Conservation (phyloP, 2,888 invertebrate species). For the Pyrrhosoma nymphula region DNA sequence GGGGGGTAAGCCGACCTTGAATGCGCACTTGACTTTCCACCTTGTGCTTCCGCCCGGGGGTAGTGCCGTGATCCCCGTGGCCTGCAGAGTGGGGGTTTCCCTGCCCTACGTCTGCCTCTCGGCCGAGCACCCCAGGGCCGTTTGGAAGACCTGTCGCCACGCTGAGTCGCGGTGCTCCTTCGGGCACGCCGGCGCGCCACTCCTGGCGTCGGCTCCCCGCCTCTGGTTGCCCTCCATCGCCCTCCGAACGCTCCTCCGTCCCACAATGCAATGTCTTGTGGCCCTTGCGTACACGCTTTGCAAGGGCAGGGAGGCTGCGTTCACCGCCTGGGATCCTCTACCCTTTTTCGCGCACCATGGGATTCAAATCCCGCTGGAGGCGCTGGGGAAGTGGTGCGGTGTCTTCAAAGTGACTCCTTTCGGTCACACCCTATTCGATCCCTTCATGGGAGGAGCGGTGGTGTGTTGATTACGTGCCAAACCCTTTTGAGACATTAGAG, state of each 20-base stretch:
- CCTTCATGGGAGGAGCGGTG: slow-evolving; percentile 48
- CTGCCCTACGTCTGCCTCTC: slow-evolving; percentile 90
- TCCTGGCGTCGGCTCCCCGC: slow-evolving; percentile 78
- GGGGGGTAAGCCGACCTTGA: slow-evolving; percentile 80
- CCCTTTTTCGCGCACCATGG: slow-evolving; percentile 93
- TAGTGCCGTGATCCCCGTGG: slow-evolving; percentile 82
- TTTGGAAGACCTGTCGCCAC: slow-evolving; percentile 84
- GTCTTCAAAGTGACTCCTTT: background rate
- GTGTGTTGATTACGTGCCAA: background rate
- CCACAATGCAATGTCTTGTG: slow-evolving; percentile 80
- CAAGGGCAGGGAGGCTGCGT: slow-evolving; percentile 89
- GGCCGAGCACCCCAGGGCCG: slow-evolving; percentile 83
- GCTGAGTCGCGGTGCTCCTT: slow-evolving; percentile 80
- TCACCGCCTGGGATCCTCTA: slow-evolving; percentile 91
- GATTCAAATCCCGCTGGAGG: slow-evolving; percentile 84
- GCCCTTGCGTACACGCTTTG: slow-evolving; percentile 85
- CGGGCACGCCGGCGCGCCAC: slow-evolving; percentile 75
- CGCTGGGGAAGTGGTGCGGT: slow-evolving; percentile 41
- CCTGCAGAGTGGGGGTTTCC: slow-evolving; percentile 88
- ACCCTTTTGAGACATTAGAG: background rate
- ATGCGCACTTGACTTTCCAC: slow-evolving; percentile 89
- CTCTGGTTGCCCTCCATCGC: slow-evolving; percentile 83
- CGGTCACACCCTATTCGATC: slow-evolving; percentile 43
- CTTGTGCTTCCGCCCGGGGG: slow-evolving; percentile 83
- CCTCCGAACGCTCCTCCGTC: slow-evolving; percentile 78